Conservation (phyloP, 2,797 vertebrate genomes). For the Psittacula derbiana region DNA sequence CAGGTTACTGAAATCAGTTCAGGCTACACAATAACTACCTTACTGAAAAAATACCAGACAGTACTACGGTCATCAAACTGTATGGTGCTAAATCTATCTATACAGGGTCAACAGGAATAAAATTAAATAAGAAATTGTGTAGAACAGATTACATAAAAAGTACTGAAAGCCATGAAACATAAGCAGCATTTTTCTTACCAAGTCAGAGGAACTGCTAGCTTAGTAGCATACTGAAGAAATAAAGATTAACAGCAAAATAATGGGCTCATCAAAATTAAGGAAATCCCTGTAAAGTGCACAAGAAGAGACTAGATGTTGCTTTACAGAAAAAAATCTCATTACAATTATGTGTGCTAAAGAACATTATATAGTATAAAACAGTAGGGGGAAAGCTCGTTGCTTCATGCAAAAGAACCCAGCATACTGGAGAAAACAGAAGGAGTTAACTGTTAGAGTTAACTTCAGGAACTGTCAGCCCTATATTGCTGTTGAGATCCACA, state of each 20-base stretch:
- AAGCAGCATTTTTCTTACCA: neutral
- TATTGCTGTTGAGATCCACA: neutral
- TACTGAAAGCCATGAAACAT: neutral
- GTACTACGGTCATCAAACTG: neutral
- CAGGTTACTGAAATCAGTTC: neutral
- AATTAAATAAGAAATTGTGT: neutral
- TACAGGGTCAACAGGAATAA: neutral
- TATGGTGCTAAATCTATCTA: neutral
- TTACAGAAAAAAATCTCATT: neutral
- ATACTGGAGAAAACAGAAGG: neutral
- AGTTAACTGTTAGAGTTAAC: neutral
- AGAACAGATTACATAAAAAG: neutral
- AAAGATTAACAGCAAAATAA: neutral
- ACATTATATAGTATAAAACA: neutral
- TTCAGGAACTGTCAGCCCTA: neutral
- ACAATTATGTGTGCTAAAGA: neutral
- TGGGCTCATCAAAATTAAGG: neutral
- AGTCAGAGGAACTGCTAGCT: neutral
- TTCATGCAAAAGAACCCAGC: neutral
- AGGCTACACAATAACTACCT: neutral
- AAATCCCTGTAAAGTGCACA: neutral
- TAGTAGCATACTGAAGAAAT: neutral
- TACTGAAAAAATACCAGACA: neutral
- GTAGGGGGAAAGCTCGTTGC: neutral
- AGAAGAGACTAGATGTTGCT: neutral